Evolutionary conservation across 2,888 invertebrate species (phyloP), one percentile per base, ranked within the genome.

Genomic region (Phalangium opilio): DNA sequence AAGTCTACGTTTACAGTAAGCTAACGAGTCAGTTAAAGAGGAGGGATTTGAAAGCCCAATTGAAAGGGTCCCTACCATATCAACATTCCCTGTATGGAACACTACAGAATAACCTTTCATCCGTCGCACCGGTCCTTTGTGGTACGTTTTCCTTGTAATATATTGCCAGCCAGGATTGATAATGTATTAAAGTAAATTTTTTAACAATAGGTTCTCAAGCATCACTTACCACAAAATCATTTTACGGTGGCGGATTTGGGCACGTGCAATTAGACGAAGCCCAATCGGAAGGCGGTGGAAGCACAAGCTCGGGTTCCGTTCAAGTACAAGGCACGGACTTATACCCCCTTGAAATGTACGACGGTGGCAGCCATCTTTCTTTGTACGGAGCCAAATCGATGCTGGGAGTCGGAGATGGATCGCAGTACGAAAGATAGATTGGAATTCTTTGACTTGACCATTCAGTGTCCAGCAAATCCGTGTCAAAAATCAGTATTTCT

Each of bases 1-100:
- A 67, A 52, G 59, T 68, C 18, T 64, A 62, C 45, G 57, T 57
- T 17, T 55, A 53, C 44, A 48, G 49, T 41, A 52, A 53, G 41
- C 46, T 57, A 8, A 51, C 54, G 11, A 47, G 53, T 12, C 39
- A 52, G 39, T 38, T 45, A 32, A 35, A 38, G 41, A 49, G 52
- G 15, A 43, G 47, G 20, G 54, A 56, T 18, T 27, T 55, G 36
- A 53, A 53, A 27, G 48, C 49, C 1, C 52, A 50, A 27, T 38
- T 56, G 1, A 54, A 56, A 27, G 21, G 50, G 8, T 44, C 48
- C 3, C 38, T 27, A 7, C 27, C 49, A 43, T 39, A 40, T 4
- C 49, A 38, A 21, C 50, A 48, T 39, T 51, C 53, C 8, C 38
- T 53, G 3, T 53, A 51, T 34, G 53, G 53, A 21, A 49, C 50